Base-by-base conservation (phyloP, 2,888 invertebrate genomes). In the Diarsia mendica region DNA sequence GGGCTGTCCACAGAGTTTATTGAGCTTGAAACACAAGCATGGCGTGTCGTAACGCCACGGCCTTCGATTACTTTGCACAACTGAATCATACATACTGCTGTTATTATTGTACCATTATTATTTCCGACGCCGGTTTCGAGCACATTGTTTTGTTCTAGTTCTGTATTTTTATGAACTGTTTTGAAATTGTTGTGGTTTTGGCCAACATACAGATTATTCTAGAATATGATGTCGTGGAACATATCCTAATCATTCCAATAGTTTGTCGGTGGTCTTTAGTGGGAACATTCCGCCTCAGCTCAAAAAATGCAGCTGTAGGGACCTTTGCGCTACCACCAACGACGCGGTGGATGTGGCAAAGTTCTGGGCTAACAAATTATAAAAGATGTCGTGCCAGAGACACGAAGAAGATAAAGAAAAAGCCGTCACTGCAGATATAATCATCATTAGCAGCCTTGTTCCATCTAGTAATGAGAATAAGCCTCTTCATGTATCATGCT, bases 41-140 rank as follows among this genome's bases (percentile, higher is more conserved):
- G 61, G 70, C 81, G 65, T 83, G 79, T 70, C 23, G 75, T 74
- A 85, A 84, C 63, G 82, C 77, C 20, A 55, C 67, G 87, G 82
- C 87, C 86, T 86, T 88, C 87, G 87, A 88, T 88, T 86, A 86
- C 69, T 79, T 74, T 79, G 82, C 87, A 82, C 84, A 80, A 86
- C 85, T 86, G 87, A 79, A 82, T 86, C 87, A 84, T 83, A 60
- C 73, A 70, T 53, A 65, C 23, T 79, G 86, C 83, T 70, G 75
- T 78, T 86, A 84, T 73, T 83, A 76, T 77, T 81, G 71, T 67
- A 69, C 39, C 64, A 84, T 70, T 80, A 85, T 82, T 85, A 65
- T 82, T 82, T 63, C 85, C 55, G 33, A 67, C 28, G 18, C 28
- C 33, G 11, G 49, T 58, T 71, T 82, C 61, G n/a, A 68, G 51